Conservation (phyloP, 2,888 invertebrate genomes). For the Folsomia manolachei region DNA sequence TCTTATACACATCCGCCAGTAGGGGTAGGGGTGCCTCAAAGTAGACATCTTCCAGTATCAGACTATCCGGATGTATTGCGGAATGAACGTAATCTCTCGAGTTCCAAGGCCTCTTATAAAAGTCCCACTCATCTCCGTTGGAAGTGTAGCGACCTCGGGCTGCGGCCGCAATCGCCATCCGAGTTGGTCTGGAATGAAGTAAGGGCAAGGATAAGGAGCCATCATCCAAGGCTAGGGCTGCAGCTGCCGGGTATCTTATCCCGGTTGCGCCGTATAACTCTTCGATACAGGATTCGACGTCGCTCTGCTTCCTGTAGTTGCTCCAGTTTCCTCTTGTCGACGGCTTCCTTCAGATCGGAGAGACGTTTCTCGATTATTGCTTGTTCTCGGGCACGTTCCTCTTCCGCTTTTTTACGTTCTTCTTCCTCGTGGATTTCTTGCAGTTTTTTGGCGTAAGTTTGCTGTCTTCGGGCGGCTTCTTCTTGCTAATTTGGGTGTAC, state of each 20-base stretch:
- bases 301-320: constrained; percentile 26
- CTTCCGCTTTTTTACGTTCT: constrained; percentile 42
- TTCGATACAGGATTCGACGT: constrained; percentile 14
- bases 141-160: neutral
- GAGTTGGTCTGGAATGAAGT: neutral
- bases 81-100: constrained; percentile 46
- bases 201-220: neutral
- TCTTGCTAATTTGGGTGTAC: constrained; percentile 37
- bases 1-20: constrained; percentile 44
- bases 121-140: neutral
- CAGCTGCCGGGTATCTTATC: neutral
- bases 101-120: constrained; percentile 33
- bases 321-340: constrained; percentile 30
- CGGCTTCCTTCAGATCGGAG: constrained; percentile 28
- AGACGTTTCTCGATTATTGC: constrained; percentile 28
- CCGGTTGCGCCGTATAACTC: neutral
- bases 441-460: constrained; percentile 39
- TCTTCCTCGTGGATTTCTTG: constrained; percentile 47
- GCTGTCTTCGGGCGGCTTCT: constrained; percentile 40
- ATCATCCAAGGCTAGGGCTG: constrained; percentile 15
- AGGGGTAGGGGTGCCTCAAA: constrained; percentile 42
- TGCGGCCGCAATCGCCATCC: neutral
- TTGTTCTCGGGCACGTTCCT: constrained; percentile 36
- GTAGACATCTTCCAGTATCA: constrained; percentile 44
- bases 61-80: constrained; percentile 26